phyloP scores from a whole-genome alignment of 1,140 invertebrate genomes.

The Dendroctonus ponderosae region DNA sequence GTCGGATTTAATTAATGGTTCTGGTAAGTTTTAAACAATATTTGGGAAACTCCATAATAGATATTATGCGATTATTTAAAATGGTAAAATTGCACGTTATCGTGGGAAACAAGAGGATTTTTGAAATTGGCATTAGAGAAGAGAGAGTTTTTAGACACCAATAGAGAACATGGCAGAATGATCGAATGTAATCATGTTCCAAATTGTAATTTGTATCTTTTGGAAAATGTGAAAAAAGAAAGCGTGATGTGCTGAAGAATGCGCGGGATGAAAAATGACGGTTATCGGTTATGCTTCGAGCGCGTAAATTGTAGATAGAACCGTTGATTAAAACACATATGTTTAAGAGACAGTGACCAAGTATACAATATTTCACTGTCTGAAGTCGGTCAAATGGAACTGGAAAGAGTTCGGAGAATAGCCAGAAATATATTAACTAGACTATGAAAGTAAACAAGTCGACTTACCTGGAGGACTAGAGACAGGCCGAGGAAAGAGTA shows the following conservation, averaged over 20 bases:
- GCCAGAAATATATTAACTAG: constrained; percentile 11
- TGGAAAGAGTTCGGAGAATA: constrained; percentile 12
- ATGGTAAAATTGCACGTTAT: background rate
- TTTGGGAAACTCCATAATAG: no score
- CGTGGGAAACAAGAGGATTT: background rate
- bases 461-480: constrained; percentile 48
- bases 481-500: constrained; percentile 43
- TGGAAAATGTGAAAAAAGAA: background rate
- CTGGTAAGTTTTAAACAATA: no score
- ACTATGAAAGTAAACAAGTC: background rate
- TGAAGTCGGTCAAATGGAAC: constrained; percentile 31
- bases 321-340: constrained; percentile 15
- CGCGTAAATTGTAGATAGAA: background rate
- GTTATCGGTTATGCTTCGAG: constrained; percentile 12
- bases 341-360: constrained; percentile 41
- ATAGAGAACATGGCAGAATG: no score
- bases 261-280: constrained; percentile 18
- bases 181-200: no score
- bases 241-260: constrained; percentile 12
- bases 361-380: constrained; percentile 39
- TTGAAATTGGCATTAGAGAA: no score
- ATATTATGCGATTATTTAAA: no score
- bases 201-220: no score
- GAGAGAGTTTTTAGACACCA: no score
- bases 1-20: no score